Conservation (phyloP, 2,113 vertebrate genomes). For the Tylochromis polylepis region DNA sequence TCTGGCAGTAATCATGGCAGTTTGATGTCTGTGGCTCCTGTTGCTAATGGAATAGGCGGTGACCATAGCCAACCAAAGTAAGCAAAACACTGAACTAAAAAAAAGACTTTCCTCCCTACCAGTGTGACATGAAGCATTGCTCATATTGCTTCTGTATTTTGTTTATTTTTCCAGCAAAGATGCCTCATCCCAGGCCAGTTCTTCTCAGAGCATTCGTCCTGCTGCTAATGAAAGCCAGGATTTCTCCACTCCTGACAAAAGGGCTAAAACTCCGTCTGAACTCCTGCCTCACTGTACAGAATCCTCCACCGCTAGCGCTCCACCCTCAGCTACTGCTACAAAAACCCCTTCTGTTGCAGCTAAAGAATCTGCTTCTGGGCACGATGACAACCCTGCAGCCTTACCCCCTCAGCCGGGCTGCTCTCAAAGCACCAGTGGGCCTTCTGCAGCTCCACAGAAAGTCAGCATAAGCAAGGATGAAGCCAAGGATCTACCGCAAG, state of each 20-base stretch:
- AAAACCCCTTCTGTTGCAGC: background rate
- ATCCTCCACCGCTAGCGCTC: background rate
- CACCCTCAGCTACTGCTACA: slow-evolving; percentile 15
- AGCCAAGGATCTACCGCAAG: background rate
- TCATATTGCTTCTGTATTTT: background rate
- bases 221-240: slow-evolving; percentile 21
- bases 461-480: background rate
- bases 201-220: slow-evolving; percentile 22
- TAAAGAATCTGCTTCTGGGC: background rate
- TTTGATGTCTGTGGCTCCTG: slow-evolving; percentile 1
- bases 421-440: background rate
- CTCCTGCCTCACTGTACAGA: slow-evolving; percentile 10
- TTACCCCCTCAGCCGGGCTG: slow-evolving; percentile 2
- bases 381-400: slow-evolving; percentile 3
- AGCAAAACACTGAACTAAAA: background rate
- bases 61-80: slow-evolving; percentile 47
- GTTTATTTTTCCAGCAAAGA: slow-evolving; percentile 25
- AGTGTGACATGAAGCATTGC: background rate
- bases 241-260: slow-evolving; percentile 21
- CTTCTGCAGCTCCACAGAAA: background rate
- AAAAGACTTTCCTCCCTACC: background rate
- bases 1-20: slow-evolving; percentile 8
- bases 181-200: slow-evolving; percentile 11
- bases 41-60: slow-evolving; percentile 30
- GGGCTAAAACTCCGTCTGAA: slow-evolving; percentile 33